Percentiles rank a stretch among this genome's conserved stretches.
Evolutionary conservation across 2,888 invertebrate genomes (phyloP).

Genomic region (Phaonia tiefii): DNA sequence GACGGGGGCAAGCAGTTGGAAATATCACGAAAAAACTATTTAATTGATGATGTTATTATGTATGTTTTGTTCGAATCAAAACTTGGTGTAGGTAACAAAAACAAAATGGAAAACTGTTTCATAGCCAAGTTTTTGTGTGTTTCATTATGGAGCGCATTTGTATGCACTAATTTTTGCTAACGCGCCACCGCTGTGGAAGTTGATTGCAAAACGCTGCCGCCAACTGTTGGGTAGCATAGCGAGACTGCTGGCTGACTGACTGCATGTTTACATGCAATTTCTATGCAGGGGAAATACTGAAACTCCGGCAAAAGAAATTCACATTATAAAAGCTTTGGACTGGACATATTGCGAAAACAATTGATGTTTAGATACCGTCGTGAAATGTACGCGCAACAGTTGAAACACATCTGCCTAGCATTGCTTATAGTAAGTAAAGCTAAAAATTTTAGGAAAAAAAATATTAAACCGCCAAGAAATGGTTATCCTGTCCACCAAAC

Average conservation of each 20-base stretch:
- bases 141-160: constrained; percentile 45
- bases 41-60: constrained; percentile 24
- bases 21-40: background rate
- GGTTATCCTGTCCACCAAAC: constrained; percentile 24
- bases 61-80: background rate
- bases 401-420: constrained; percentile 72
- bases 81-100: background rate
- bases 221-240: constrained; percentile 40
- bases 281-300: constrained; percentile 51
- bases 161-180: constrained; percentile 59
- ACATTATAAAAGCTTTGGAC: constrained; percentile 78
- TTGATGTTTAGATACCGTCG: constrained; percentile 77
- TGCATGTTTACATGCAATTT: constrained; percentile 54
- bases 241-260: constrained; percentile 50
- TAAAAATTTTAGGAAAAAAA: constrained; percentile 1
- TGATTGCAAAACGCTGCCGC: constrained; percentile 43
- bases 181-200: too few species aligned
- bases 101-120: constrained; percentile 54
- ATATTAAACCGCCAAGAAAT: constrained; percentile 26
- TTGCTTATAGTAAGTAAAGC: constrained; percentile 77
- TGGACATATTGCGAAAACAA: constrained; percentile 77
- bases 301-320: constrained; percentile 62
- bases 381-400: constrained; percentile 76
- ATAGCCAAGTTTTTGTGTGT: constrained; percentile 59
- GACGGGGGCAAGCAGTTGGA: too few species aligned